These are phyloP conservation scores for Acanthaster planci DNA, from an alignment of 35 echinoderm and acorn worm species.

Conservation along the genomic window DNA sequence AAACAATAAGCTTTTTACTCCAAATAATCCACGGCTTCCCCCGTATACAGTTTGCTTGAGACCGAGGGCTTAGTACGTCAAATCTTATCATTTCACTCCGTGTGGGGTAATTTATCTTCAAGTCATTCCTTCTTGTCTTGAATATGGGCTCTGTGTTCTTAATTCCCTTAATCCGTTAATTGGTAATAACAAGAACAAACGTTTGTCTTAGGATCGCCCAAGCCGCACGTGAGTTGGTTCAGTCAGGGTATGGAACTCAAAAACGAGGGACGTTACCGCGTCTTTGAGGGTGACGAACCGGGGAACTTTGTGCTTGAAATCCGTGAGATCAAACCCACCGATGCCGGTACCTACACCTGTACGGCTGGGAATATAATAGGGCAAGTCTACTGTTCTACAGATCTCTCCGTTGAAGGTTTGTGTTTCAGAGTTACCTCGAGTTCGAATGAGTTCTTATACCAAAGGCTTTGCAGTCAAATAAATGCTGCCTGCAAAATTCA, in stretches of 20 bases:
- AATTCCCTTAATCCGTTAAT: background rate
- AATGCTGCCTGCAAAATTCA: too few relatives aligned
- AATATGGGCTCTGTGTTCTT: background rate
- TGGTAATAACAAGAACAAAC: background rate
- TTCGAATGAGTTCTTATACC: too few relatives aligned
- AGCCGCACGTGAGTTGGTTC: conserved; percentile 18
- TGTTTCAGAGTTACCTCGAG: too few relatives aligned
- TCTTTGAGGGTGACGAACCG: conserved; percentile 33
- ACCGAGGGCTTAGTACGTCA: too few relatives aligned
- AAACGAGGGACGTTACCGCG: background rate
- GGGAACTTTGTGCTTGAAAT: conserved; percentile 56
- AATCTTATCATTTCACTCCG: background rate
- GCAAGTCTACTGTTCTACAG: conserved; percentile 40
- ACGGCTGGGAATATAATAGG: conserved; percentile 38
- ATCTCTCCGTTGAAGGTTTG: conserved; percentile 56
- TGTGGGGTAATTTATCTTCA: background rate
- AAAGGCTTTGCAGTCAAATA: too few relatives aligned
- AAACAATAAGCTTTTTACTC: too few relatives aligned
- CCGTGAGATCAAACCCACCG: conserved; percentile 37
- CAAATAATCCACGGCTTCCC: too few relatives aligned
- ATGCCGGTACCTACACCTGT: conserved; percentile 73
- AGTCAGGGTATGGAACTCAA: background rate
- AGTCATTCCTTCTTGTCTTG: background rate
- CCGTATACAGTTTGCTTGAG: too few relatives aligned
- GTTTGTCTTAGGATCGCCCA: conserved; percentile 7